Evolutionary conservation across 2,113 vertebrate species (phyloP).

Genomic region (Furnarius figulus): DNA sequence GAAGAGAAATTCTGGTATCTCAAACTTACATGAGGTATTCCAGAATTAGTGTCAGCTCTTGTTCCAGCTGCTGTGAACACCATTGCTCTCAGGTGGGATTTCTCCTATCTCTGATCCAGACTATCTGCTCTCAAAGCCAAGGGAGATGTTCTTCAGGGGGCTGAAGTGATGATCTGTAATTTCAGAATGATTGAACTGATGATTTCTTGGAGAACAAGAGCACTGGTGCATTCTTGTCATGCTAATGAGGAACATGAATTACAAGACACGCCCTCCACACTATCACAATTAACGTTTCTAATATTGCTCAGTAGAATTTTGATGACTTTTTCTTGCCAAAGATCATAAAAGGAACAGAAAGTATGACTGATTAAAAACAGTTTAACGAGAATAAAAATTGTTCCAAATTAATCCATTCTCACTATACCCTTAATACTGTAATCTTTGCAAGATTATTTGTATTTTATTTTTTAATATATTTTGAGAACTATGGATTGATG

Average conservation of each 20-base stretch:
- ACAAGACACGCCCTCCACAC: background rate
- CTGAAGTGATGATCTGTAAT: background rate
- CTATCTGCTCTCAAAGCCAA: background rate
- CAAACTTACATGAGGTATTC: background rate
- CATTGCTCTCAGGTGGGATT: background rate
- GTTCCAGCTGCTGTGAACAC: background rate
- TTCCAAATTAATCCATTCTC: background rate
- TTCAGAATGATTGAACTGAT: background rate
- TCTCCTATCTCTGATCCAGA: background rate
- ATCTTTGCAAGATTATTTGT: background rate
- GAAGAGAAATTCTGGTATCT: background rate
- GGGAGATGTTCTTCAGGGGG: background rate
- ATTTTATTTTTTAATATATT: background rate
- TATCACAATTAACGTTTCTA: background rate
- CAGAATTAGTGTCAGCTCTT: background rate
- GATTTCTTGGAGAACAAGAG: background rate
- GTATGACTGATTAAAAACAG: slow-evolving; percentile 6
- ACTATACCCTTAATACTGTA: background rate
- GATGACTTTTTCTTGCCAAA: background rate
- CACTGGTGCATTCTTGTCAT: background rate
- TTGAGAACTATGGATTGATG: background rate
- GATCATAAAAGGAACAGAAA: slow-evolving; percentile 1
- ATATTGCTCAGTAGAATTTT: slow-evolving; percentile 9
- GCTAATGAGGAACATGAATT: background rate
- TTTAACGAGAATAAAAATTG: slow-evolving; percentile 12